These are phyloP conservation scores for Podarcis raffonei DNA, from an alignment of 2,113 vertebrate genomes.

Conservation along the genomic window DNA sequence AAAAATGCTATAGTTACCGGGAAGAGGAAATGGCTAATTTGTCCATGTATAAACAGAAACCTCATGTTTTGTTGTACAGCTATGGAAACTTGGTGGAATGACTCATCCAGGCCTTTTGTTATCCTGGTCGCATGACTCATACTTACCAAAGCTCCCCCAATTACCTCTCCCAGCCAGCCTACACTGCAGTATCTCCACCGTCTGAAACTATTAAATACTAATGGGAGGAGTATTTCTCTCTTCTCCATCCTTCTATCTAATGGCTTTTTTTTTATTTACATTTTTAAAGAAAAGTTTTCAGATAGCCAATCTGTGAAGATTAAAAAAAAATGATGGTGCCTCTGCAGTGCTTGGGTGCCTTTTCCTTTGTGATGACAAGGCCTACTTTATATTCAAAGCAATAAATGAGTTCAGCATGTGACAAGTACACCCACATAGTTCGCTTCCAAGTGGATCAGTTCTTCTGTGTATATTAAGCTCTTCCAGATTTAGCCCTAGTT, in stretches of 20 bases:
- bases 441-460: constrained; percentile 62
- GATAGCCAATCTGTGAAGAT: constrained; percentile 9
- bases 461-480: constrained; percentile 67
- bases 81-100: constrained; percentile 63
- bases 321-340: neutral
- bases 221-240: neutral
- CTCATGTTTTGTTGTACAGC: constrained; percentile 63
- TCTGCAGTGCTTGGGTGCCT: neutral
- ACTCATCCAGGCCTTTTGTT: constrained; percentile 62
- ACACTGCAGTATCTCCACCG: constrained; percentile 23
- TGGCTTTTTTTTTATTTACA: neutral
- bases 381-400: constrained; percentile 67
- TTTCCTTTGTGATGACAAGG: constrained; percentile 47
- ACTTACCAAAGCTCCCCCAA: constrained; percentile 37
- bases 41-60: constrained; percentile 61
- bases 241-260: neutral
- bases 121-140: constrained; percentile 58
- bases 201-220: constrained; percentile 29
- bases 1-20: constrained; percentile 32
- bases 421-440: constrained; percentile 69
- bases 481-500: constrained; percentile 72
- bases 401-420: constrained; percentile 60
- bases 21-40: constrained; percentile 55
- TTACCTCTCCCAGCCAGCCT: constrained; percentile 41
- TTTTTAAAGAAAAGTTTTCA: constrained; percentile 1